Evolutionary conservation across 2,113 vertebrate species (phyloP), one percentile per base, ranked within the genome.

Genomic region (Semicossyphus pulcher): DNA sequence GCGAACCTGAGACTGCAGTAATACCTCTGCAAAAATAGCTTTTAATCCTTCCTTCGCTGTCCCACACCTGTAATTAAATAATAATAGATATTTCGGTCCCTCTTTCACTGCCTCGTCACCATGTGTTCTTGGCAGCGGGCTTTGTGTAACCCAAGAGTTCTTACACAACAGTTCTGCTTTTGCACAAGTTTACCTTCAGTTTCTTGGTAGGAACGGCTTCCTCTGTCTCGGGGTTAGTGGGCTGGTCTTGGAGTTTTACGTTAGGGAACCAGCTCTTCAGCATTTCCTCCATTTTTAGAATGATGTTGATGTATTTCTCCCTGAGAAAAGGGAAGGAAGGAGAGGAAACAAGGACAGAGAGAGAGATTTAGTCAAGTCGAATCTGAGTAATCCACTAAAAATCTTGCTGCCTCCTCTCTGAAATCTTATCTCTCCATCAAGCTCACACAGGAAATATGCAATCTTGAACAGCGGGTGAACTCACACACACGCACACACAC

Each of bases 251-350:
- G 59, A 92, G 78, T 78, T 91, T 92, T 32, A 94, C 84, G 39
- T 94, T 85, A 53, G 94, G 94, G 75, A 95, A 95, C 94, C 94
- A 94, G 83, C 83, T 93, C 81, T 94, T 94, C 67, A 95, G 84
- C 94, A 95, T 95, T 71, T 93, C 91, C 84, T 95, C 94, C 93
- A 95, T 94, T 87, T 95, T 94, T 14, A 94, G 88, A 82, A 94
- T 92, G 78, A 94, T 94, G 80, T 85, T 86, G 34, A 94, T 63
- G 41, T 94, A 93, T 45, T 91, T 90, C 74, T 93, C 93, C 42
- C 94, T 95, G 87, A 4, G 48, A 78, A 83, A 32, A 66, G 5
- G 3, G 2, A 69, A 60, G 12, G 47, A 39, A 15, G 12, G 2
- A 36, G n/a, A 63, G 10, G 32, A 52, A n/a, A 60, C 6, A 11